phyloP scores from a whole-genome alignment of 1,140 invertebrate species.

The Paraescarpia echinospica region DNA sequence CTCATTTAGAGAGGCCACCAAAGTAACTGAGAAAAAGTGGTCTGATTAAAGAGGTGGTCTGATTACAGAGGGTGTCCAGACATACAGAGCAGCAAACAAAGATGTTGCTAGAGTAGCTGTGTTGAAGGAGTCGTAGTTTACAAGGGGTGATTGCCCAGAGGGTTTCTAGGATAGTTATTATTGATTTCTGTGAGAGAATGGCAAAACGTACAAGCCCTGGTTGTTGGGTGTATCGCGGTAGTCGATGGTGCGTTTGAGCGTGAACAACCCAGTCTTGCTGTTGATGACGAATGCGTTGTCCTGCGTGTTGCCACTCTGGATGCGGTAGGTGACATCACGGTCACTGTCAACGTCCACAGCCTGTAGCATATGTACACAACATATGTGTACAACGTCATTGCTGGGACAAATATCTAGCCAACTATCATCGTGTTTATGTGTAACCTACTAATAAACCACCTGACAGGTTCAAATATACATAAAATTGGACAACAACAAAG shows the following conservation, averaged over 20 bases:
- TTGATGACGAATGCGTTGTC: constrained; percentile 21
- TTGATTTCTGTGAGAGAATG: constrained; percentile 71
- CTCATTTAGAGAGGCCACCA: not conserved
- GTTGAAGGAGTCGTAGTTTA: not conserved
- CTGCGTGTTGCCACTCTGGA: constrained; percentile 6
- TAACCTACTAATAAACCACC: too few relatives aligned
- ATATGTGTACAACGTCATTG: not conserved
- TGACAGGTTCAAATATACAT: too few relatives aligned
- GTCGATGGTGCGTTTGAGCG: not conserved
- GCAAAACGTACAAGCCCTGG: constrained; percentile 78
- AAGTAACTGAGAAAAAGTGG: not conserved
- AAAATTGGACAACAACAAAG: too few relatives aligned
- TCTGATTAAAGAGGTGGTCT: too few relatives aligned
- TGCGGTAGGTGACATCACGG: constrained; percentile 69
- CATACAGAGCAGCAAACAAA: not conserved
- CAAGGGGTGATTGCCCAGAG: not conserved
- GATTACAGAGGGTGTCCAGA: not conserved
- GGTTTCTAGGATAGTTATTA: not conserved
- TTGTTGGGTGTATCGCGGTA: constrained; percentile 11
- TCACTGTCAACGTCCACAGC: constrained; percentile 69
- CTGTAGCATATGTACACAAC: constrained; percentile 58
- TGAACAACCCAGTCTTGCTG: constrained; percentile 7
- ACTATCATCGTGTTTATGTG: not conserved
- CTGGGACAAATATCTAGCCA: not conserved
- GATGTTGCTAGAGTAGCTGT: not conserved